Evolutionary conservation across 2,888 invertebrate species (phyloP).

Genomic region (Eristalinus aeneus): DNA sequence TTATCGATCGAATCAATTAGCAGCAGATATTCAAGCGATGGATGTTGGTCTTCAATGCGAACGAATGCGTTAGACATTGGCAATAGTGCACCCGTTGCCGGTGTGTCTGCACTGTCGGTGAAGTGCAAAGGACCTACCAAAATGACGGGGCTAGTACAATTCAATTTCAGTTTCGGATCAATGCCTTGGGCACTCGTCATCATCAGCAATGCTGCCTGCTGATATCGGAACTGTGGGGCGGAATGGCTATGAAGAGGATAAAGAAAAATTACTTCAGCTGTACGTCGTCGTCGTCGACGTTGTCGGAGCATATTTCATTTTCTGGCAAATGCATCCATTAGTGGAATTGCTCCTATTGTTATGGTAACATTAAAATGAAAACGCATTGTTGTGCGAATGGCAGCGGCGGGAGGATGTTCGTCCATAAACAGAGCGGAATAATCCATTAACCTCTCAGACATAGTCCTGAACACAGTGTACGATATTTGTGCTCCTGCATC

Average conservation of each 20-base stretch:
- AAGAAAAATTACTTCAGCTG: conserved; percentile 31
- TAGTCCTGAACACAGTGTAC: conserved; percentile 31
- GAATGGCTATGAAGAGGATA: background rate
- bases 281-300: background rate
- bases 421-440: conserved; percentile 56
- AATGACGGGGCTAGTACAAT: conserved; percentile 3
- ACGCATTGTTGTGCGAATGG: conserved; percentile 38
- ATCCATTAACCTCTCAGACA: conserved; percentile 70
- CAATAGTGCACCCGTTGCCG: background rate
- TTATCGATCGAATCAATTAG: conserved; percentile 44
- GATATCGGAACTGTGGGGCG: background rate
- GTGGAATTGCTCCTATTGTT: conserved; percentile 49
- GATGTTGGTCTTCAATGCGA: conserved; percentile 28
- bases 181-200: background rate
- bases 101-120: background rate
- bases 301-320: conserved; percentile 33
- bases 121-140: background rate
- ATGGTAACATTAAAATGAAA: conserved; percentile 50
- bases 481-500: conserved; percentile 8
- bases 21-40: conserved; percentile 19
- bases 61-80: conserved; percentile 18
- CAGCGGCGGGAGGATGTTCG: conserved; percentile 38
- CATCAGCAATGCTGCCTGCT: background rate
- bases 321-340: conserved; percentile 61
- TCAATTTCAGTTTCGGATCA: conserved; percentile 35